Evolutionary conservation across 37 sponge, comb jelly and placozoan genomes (phyloP).

Genomic region (Cliona cf. orientalis): DNA sequence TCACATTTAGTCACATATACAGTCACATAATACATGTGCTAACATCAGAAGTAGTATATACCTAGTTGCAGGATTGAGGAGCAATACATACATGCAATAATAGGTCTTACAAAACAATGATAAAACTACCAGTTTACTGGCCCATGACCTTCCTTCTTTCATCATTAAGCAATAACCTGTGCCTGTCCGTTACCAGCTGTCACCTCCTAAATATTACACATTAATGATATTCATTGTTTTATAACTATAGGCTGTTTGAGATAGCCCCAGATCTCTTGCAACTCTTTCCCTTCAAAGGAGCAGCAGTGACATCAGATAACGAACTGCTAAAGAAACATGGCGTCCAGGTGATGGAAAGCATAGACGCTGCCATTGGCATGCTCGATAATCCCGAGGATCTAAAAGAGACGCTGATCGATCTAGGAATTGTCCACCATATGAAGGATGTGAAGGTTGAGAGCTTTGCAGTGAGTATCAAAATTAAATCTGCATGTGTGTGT

Average conservation of each 20-base stretch:
- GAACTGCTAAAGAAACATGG: conserved; percentile 49
- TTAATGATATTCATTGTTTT: not conserved
- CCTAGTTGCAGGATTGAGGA: too few relatives aligned
- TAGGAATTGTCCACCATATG: conserved; percentile 64
- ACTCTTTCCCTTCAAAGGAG: conserved; percentile 49
- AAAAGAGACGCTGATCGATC: conserved; percentile 34
- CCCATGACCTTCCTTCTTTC: not conserved
- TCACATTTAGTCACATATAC: too few relatives aligned
- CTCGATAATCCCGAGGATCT: conserved; percentile 26
- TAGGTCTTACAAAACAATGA: too few relatives aligned
- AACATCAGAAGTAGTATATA: too few relatives aligned
- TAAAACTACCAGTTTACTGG: too few relatives aligned
- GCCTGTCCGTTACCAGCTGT: too few relatives aligned
- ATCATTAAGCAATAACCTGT: too few relatives aligned
- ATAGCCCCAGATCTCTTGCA: conserved; percentile 42
- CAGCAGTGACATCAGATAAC: conserved; percentile 35
- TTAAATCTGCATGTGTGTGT: not conserved
- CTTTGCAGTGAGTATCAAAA: conserved; percentile 51
- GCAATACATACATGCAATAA: too few relatives aligned
- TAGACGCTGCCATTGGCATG: conserved; percentile 42
- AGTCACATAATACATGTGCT: too few relatives aligned
- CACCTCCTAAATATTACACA: too few relatives aligned
- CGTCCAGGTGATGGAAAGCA: conserved; percentile 62
- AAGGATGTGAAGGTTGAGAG: conserved; percentile 29
- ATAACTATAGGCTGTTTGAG: conserved; percentile 60